Percentiles rank a stretch among this genome's conserved stretches.
phyloP scores from a whole-genome alignment of 2,888 invertebrate genomes.

The Neocrepidodera transversa region DNA sequence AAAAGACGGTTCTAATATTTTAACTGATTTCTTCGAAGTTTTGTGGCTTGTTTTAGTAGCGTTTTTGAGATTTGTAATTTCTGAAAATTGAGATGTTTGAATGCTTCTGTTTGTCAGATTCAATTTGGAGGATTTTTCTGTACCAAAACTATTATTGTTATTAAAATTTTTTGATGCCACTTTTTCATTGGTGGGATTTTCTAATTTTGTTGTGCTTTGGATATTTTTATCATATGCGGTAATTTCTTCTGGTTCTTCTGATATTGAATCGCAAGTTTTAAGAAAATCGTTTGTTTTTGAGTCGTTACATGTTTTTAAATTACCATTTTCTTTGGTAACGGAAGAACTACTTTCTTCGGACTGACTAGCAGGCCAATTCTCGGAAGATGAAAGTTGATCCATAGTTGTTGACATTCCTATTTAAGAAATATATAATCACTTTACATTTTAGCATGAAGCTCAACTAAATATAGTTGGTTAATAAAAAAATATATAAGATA shows the following conservation, averaged over 20 bases:
- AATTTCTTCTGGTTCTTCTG: constrained; percentile 64
- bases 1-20: constrained; percentile 74
- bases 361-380: constrained; percentile 79
- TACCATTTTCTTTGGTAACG: constrained; percentile 58
- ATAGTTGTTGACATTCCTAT: constrained; percentile 67
- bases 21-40: constrained; percentile 61
- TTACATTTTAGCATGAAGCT: too few relatives aligned
- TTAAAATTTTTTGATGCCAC: constrained; percentile 53
- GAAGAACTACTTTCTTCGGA: constrained; percentile 65
- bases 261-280: constrained; percentile 62
- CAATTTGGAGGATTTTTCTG: constrained; percentile 34
- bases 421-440: neutral
- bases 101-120: constrained; percentile 69
- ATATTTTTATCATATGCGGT: constrained; percentile 38
- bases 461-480: too few relatives aligned
- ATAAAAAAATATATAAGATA: too few relatives aligned
- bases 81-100: constrained; percentile 70
- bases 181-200: constrained; percentile 46
- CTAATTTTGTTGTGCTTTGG: constrained; percentile 59
- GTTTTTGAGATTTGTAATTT: constrained; percentile 53
- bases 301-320: constrained; percentile 56
- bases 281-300: constrained; percentile 57
- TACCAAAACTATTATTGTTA: constrained; percentile 60
- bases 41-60: constrained; percentile 48
- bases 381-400: constrained; percentile 76